A percentile compares a stretch with the other conserved stretches of the same genome.
Conservation (phyloP, 2,888 invertebrate species). For the Pseudanteris insignis region DNA sequence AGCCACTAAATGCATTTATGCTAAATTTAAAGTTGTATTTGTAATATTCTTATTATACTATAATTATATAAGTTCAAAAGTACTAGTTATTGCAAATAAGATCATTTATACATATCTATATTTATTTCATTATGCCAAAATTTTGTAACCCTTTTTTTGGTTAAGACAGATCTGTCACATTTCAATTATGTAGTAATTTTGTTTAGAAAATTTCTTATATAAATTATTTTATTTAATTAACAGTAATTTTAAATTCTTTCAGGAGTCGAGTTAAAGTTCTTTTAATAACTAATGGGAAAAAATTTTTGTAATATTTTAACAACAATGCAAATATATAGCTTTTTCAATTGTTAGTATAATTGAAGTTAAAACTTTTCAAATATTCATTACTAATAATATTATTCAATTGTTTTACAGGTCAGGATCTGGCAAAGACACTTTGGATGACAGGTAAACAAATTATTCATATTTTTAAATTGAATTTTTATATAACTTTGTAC, state of each 20-base stretch:
- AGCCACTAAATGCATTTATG: too few relatives aligned
- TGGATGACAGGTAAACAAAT: slow-evolving; percentile 62
- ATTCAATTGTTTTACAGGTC: slow-evolving; percentile 65
- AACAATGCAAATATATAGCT: slow-evolving; percentile 36
- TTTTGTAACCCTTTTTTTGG: slow-evolving; percentile 37
- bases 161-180: slow-evolving; percentile 35
- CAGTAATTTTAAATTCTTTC: slow-evolving; percentile 61
- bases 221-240: slow-evolving; percentile 47
- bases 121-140: slow-evolving; percentile 21
- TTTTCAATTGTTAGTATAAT: slow-evolving; percentile 36
- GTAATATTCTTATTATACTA: slow-evolving; percentile 11
- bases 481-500: too few relatives aligned
- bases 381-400: slow-evolving; percentile 49
- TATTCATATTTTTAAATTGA: too few relatives aligned
- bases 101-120: slow-evolving; percentile 9
- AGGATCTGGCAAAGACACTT: slow-evolving; percentile 61
- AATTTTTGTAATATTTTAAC: slow-evolving; percentile 45
- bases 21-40: slow-evolving; percentile 26
- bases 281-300: slow-evolving; percentile 52
- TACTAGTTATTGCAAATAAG: slow-evolving; percentile 32
- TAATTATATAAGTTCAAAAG: slow-evolving; percentile 26
- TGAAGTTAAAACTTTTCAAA: slow-evolving; percentile 15
- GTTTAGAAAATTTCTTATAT: slow-evolving; percentile 35
- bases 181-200: slow-evolving; percentile 31
- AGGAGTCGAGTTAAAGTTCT: slow-evolving; percentile 60